Evolutionary conservation across 2,113 vertebrate species (phyloP).

Genomic region (Synodontis membranacea): DNA sequence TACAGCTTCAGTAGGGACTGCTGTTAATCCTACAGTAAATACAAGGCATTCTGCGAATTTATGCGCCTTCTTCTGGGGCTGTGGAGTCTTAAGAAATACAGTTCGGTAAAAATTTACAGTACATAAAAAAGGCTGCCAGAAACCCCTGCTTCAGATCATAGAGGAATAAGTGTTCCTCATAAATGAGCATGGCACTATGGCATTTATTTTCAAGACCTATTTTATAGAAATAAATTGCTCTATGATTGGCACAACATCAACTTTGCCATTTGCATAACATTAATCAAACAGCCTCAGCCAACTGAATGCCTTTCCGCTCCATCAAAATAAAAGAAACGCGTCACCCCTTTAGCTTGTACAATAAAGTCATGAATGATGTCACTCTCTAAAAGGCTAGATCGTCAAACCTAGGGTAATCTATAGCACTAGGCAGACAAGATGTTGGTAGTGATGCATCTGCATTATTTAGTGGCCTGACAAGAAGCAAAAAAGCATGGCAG

Average conservation of each 20-base stretch:
- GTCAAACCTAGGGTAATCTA: slow-evolving; percentile 62
- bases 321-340: slow-evolving; percentile 17
- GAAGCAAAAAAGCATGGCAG: slow-evolving; percentile 47
- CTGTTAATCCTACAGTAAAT: slow-evolving; percentile 54
- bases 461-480: slow-evolving; percentile 69
- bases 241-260: slow-evolving; percentile 47
- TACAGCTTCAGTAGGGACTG: slow-evolving; percentile 27
- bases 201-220: slow-evolving; percentile 55
- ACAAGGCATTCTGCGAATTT: slow-evolving; percentile 59
- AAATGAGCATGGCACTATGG: slow-evolving; percentile 45
- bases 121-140: slow-evolving; percentile 57
- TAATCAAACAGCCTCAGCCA: slow-evolving; percentile 22
- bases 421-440: slow-evolving; percentile 59
- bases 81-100: slow-evolving; percentile 53
- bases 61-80: slow-evolving; percentile 48
- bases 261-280: slow-evolving; percentile 38
- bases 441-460: slow-evolving; percentile 64
- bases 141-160: slow-evolving; percentile 53
- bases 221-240: slow-evolving; percentile 62
- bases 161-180: slow-evolving; percentile 60
- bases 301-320: slow-evolving; percentile 24
- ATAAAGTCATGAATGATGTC: slow-evolving; percentile 55
- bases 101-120: slow-evolving; percentile 67
- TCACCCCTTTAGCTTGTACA: slow-evolving; percentile 3
- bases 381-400: slow-evolving; percentile 46